phyloP scores from a whole-genome alignment of 2,113 vertebrate genomes.

The Paedocypris sp. region DNA sequence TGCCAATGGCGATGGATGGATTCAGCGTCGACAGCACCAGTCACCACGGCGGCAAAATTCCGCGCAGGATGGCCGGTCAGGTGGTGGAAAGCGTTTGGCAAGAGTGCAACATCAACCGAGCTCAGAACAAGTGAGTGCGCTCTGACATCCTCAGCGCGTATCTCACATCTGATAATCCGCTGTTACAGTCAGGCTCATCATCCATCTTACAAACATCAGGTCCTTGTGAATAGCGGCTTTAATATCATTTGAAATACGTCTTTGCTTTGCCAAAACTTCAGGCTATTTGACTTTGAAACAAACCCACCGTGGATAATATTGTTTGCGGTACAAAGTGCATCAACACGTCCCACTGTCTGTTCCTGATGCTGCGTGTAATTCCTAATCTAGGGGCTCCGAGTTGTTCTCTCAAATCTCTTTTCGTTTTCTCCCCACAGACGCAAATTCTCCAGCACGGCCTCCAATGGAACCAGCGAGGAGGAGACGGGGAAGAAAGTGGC shows the following conservation, averaged over 20 bases:
- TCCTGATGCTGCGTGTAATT: too few species aligned
- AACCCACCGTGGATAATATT: too few species aligned
- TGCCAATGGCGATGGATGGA: slow-evolving; percentile 75
- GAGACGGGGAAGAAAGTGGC: slow-evolving; percentile 70
- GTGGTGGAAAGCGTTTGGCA: slow-evolving; percentile 94
- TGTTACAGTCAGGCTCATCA: not conserved
- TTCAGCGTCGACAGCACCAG: slow-evolving; percentile 84
- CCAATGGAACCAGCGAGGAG: slow-evolving; percentile 76
- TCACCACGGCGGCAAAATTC: slow-evolving; percentile 90
- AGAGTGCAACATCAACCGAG: slow-evolving; percentile 95
- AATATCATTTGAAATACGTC: too few species aligned
- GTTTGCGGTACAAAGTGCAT: too few species aligned
- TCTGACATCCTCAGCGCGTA: not conserved
- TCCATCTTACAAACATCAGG: too few species aligned
- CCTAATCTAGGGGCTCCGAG: not conserved
- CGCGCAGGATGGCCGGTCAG: slow-evolving; percentile 80
- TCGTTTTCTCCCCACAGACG: slow-evolving; percentile 56
- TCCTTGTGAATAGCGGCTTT: too few species aligned
- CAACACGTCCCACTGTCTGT: too few species aligned
- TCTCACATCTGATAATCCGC: not conserved
- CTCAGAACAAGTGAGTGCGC: slow-evolving; percentile 81
- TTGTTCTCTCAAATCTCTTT: not conserved
- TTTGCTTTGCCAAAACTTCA: too few species aligned
- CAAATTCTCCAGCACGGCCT: slow-evolving; percentile 78
- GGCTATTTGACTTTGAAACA: too few species aligned